Evolutionary conservation across 1,140 invertebrate genomes (phyloP).

Genomic region (Eriosoma lanigerum): DNA sequence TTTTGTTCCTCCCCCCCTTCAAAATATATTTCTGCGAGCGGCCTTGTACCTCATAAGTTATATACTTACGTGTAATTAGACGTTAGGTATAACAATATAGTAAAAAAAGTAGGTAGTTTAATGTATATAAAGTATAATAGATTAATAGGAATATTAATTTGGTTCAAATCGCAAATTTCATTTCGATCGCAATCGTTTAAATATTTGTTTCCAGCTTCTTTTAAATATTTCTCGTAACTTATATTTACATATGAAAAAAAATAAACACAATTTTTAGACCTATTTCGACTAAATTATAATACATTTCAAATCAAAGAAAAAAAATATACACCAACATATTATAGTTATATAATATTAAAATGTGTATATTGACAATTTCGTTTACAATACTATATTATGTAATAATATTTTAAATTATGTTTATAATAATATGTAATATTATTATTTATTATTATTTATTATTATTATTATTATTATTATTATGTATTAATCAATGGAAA

Average conservation of each 20-base stretch:
- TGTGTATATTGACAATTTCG: conserved; percentile 22
- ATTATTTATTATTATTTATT: neutral
- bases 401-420: conserved; percentile 29
- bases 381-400: conserved; percentile 14
- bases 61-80: too few species aligned
- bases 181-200: neutral
- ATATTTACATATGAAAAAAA: conserved; percentile 7
- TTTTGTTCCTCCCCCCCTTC: too few species aligned
- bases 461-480: neutral
- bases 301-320: conserved; percentile 1
- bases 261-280: too few species aligned
- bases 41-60: too few species aligned
- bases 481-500: conserved; percentile 16
- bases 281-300: neutral
- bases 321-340: neutral
- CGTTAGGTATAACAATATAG: too few species aligned
- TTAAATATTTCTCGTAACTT: neutral
- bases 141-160: too few species aligned
- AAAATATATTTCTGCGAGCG: too few species aligned
- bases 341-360: conserved; percentile 23
- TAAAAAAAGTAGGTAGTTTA: too few species aligned
- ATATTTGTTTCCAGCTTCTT: too few species aligned
- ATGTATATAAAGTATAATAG: too few species aligned
- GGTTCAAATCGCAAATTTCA: neutral
- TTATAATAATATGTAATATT: neutral